These are phyloP conservation scores for Ceratina calcarata DNA, from an alignment of 1,140 invertebrate species.

Conservation along the genomic window DNA sequence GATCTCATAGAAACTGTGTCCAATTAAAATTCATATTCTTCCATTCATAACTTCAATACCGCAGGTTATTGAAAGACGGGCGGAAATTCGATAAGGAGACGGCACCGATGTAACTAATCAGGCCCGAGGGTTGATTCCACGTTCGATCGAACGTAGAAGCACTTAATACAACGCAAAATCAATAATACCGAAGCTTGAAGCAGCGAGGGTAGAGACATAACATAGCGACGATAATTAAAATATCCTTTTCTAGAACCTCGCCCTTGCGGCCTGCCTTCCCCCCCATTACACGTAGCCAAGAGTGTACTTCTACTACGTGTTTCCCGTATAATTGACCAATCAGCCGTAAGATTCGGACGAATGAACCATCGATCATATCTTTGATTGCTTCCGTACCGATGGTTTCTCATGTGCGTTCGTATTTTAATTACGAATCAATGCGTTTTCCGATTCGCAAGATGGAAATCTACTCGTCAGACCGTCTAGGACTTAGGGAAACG, in stretches of 20 bases:
- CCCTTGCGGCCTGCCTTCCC: slow-evolving; percentile 63
- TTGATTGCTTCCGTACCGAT: slow-evolving; percentile 68
- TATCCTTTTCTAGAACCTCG: slow-evolving; percentile 71
- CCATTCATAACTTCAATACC: slow-evolving; percentile 13
- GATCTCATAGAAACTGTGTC: too few relatives aligned
- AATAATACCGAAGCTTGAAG: slow-evolving; percentile 65
- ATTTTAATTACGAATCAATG: slow-evolving; percentile 8
- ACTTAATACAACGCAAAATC: slow-evolving; percentile 76
- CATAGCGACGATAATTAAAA: slow-evolving; percentile 78
- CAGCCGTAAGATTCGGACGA: slow-evolving; percentile 77
- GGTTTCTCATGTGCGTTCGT: neutral
- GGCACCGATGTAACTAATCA: slow-evolving; percentile 27
- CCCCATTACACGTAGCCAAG: slow-evolving; percentile 56
- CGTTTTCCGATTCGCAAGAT: too few relatives aligned
- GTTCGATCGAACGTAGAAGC: slow-evolving; percentile 67
- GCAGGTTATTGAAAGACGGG: neutral
- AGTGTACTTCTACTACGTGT: slow-evolving; percentile 75
- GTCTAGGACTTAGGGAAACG: too few relatives aligned
- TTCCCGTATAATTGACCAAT: slow-evolving; percentile 80
- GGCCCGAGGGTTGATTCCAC: slow-evolving; percentile 46
- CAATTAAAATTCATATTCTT: neutral
- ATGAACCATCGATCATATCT: slow-evolving; percentile 76
- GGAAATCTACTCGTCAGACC: neutral
- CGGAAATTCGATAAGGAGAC: slow-evolving; percentile 18
- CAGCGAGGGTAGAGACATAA: slow-evolving; percentile 65